Conservation (phyloP, 2,797 vertebrate genomes). For the Darevskia mixta region DNA sequence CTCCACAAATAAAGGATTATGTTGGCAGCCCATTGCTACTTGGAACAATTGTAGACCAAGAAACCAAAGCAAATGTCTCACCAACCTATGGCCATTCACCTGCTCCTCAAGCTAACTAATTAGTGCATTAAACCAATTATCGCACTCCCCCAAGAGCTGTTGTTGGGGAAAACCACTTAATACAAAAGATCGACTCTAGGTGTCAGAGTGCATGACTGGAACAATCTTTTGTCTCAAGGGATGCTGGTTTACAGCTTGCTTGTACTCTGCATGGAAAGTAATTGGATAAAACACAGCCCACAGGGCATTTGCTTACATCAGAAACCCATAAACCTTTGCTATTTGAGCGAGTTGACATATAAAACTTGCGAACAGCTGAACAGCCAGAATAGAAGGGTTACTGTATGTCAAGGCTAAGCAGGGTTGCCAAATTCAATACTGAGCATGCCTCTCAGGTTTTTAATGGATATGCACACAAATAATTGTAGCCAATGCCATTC, state of each 20-base stretch:
- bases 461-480: not conserved
- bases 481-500: not conserved
- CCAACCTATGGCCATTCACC: not conserved
- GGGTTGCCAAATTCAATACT: not conserved
- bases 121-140: slow-evolving; percentile 20
- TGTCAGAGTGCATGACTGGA: slow-evolving; percentile 12
- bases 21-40: not conserved
- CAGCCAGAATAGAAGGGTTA: not conserved
- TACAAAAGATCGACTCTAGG: not conserved
- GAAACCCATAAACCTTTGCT: not conserved
- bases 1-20: not conserved
- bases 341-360: not conserved
- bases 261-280: slow-evolving; percentile 12
- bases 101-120: slow-evolving; percentile 6
- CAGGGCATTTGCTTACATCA: not conserved
- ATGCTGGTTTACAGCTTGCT: not conserved
- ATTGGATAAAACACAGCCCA: not conserved
- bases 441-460: not conserved
- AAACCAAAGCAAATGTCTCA: not conserved
- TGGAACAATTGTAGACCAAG: not conserved
- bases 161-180: slow-evolving; percentile 9
- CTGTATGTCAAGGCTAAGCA: not conserved
- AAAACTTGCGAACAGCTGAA: not conserved
- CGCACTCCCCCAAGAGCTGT: slow-evolving; percentile 6
- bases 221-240: not conserved